Evolutionary conservation across 37 sponge, comb jelly and placozoan genomes (phyloP).

Genomic region (Mnemiopsis leidyi): DNA sequence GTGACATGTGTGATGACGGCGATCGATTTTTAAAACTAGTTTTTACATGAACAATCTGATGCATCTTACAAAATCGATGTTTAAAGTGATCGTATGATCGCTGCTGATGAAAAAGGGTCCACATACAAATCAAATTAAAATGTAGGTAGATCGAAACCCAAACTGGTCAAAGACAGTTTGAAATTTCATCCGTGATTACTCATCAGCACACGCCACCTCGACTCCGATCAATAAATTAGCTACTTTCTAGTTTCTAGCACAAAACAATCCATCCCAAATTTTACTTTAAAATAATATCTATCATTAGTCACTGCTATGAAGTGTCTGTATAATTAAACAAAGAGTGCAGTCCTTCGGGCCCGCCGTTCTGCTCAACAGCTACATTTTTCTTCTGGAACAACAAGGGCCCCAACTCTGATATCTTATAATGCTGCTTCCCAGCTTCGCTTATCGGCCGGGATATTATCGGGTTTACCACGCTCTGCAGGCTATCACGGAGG

Average conservation of each 20-base stretch:
- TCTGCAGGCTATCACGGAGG: constrained; percentile 26
- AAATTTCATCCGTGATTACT: background rate
- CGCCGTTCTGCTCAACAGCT: background rate
- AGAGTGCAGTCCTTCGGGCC: constrained; percentile 2
- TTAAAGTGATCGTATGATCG: no score
- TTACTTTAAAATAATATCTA: background rate
- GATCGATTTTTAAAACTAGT: no score
- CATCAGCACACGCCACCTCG: background rate
- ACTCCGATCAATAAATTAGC: background rate
- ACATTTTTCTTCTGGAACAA: background rate
- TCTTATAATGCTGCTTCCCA: constrained; percentile 65
- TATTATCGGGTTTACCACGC: constrained; percentile 32
- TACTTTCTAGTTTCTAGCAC: no score
- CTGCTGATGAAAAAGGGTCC: no score
- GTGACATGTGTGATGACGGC: no score
- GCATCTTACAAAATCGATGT: no score
- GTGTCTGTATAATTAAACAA: background rate
- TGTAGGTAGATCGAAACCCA: background rate
- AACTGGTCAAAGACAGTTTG: background rate
- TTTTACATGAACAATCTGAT: no score
- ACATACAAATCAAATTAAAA: background rate
- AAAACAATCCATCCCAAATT: constrained; percentile 2
- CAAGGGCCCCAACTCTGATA: constrained; percentile 15
- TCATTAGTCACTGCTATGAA: constrained; percentile 25
- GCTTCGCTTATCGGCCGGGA: constrained; percentile 54